Evolutionary conservation across 64 coral and sea anemone species (phyloP).

Genomic region (Acropora yongei): DNA sequence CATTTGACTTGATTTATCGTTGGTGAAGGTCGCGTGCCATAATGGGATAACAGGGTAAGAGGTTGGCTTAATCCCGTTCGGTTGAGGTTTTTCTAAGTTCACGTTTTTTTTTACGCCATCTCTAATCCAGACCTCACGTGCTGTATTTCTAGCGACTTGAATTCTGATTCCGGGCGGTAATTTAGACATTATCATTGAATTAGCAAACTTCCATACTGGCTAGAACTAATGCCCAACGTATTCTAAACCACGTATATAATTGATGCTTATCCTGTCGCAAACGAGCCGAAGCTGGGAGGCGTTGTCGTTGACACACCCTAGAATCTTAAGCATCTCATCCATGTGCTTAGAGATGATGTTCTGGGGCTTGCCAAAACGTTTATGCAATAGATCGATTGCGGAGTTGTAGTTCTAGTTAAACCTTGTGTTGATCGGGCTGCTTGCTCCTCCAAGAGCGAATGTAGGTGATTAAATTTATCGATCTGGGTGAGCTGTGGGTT

Average conservation of each 20-base stretch:
- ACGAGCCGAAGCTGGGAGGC: too few species aligned
- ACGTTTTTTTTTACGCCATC: too few species aligned
- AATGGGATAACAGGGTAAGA: neutral
- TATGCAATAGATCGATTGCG: neutral
- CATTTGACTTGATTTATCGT: constrained; percentile 42
- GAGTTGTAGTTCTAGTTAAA: neutral
- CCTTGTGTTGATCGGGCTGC: constrained; percentile 6
- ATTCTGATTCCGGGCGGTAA: too few species aligned
- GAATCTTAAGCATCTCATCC: constrained; percentile 42
- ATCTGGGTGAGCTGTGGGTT: constrained; percentile 22
- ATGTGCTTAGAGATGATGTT: constrained; percentile 13
- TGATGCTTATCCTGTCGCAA: too few species aligned
- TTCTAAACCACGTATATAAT: too few species aligned
- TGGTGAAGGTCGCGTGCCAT: neutral
- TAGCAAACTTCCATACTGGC: neutral
- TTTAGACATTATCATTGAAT: too few species aligned
- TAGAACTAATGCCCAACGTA: too few species aligned
- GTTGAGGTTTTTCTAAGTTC: too few species aligned
- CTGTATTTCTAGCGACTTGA: too few species aligned
- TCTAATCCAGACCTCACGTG: too few species aligned
- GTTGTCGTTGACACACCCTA: neutral
- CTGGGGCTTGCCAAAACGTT: neutral
- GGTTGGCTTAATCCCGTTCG: too few species aligned
- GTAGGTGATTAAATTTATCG: constrained; percentile 58
- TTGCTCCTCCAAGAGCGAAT: neutral